phyloP scores from a whole-genome alignment of 2,888 invertebrate species.

The Odontothrips loti region DNA sequence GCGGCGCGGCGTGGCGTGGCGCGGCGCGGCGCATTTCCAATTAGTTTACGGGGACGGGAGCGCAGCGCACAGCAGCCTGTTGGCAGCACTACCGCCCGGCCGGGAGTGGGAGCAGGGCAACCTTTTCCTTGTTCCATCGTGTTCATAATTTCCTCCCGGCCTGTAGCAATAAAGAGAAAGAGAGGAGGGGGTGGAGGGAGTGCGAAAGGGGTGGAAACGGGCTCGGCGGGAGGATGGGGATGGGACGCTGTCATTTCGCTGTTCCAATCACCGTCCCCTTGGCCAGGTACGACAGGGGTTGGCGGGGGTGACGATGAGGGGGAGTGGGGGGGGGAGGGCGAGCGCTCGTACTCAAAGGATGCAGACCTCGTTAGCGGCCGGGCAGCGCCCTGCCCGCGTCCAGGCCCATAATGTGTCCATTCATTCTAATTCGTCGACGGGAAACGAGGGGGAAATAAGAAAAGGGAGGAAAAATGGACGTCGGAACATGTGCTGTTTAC shows the following conservation, averaged over 20 bases:
- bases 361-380: slow-evolving; percentile 3
- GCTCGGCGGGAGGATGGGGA: neutral
- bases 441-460: too few relatives aligned
- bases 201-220: too few relatives aligned
- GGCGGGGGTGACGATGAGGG: too few relatives aligned
- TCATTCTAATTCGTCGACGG: slow-evolving; percentile 28
- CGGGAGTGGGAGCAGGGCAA: neutral
- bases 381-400: slow-evolving; percentile 35
- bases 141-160: slow-evolving; percentile 6
- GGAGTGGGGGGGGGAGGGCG: too few relatives aligned
- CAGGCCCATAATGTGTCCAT: slow-evolving; percentile 36
- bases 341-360: neutral
- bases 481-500: too few relatives aligned
- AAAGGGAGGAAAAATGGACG: too few relatives aligned
- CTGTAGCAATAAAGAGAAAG: neutral
- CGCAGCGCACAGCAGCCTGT: too few relatives aligned
- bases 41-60: too few relatives aligned
- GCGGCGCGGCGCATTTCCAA: too few relatives aligned
- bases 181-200: neutral
- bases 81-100: too few relatives aligned
- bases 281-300: too few relatives aligned
- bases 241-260: neutral
- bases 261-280: neutral
- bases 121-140: neutral
- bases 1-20: too few relatives aligned